Conservation (phyloP, 2,113 vertebrate species). For the Engraulis encrasicolus region DNA sequence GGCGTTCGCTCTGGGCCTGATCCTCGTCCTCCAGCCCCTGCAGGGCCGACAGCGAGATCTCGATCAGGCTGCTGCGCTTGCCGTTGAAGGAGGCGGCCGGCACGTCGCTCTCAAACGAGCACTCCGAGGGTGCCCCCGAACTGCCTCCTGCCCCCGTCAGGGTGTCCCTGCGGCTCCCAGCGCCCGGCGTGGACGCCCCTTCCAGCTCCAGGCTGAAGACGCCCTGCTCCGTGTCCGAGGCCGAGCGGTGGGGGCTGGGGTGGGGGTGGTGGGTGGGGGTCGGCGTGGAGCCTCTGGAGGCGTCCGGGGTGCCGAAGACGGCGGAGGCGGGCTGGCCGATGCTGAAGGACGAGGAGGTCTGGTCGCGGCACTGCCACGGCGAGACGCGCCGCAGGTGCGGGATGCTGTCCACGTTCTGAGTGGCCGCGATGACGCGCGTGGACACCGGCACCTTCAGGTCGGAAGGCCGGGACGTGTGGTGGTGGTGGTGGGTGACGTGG, state of each 20-base stretch:
- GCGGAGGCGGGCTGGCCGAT: constrained; percentile 66
- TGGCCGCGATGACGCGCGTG: constrained; percentile 79
- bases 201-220: constrained; percentile 75
- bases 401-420: constrained; percentile 85
- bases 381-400: constrained; percentile 85
- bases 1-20: constrained; percentile 63
- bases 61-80: constrained; percentile 82
- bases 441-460: constrained; percentile 77
- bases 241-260: background rate
- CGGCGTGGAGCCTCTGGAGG: background rate
- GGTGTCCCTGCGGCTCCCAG: constrained; percentile 25
- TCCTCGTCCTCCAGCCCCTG: constrained; percentile 66
- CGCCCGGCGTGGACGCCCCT: constrained; percentile 48
- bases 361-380: constrained; percentile 81
- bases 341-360: constrained; percentile 85
- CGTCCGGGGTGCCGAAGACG: background rate
- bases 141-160: constrained; percentile 69
- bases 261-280: background rate
- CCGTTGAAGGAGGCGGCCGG: constrained; percentile 62
- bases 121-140: constrained; percentile 78
- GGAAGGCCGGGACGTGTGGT: constrained; percentile 65
- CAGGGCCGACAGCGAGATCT: constrained; percentile 82
- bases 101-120: constrained; percentile 80
- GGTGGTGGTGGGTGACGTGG: background rate
- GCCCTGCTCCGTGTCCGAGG: constrained; percentile 68